Evolutionary conservation across 2,113 vertebrate genomes (phyloP).

Genomic region (Istiophorus platypterus): DNA sequence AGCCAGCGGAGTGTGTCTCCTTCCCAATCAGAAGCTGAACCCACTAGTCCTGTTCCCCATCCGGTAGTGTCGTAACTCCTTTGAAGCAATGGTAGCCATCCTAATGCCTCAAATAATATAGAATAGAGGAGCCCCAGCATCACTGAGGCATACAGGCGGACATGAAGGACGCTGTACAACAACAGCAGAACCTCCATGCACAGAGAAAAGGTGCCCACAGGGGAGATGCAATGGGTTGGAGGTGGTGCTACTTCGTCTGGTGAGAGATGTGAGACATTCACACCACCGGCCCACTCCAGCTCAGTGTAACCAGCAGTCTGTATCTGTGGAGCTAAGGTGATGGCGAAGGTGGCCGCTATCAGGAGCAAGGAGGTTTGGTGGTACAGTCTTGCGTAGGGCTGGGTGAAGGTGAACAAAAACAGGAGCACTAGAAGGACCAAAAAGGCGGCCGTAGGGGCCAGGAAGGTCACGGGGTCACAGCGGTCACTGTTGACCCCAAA

Average conservation of each 20-base stretch:
- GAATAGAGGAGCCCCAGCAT: conserved; percentile 93
- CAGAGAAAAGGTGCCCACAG: conserved; percentile 96
- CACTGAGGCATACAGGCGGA: conserved; percentile 94
- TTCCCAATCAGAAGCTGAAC: conserved; percentile 38
- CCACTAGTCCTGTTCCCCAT: neutral
- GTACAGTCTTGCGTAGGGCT: conserved; percentile 90
- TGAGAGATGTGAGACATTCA: conserved; percentile 68
- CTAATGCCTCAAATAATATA: conserved; percentile 92
- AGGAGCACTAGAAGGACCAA: conserved; percentile 88
- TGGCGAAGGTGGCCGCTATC: conserved; percentile 88
- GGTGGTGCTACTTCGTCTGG: neutral
- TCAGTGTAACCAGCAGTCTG: conserved; percentile 82
- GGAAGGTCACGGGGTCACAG: conserved; percentile 84
- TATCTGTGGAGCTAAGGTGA: conserved; percentile 92
- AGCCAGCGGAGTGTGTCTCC: conserved; percentile 86
- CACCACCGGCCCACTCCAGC: conserved; percentile 74
- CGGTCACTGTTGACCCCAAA: conserved; percentile 87
- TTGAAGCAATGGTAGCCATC: conserved; percentile 88
- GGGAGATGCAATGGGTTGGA: conserved; percentile 88
- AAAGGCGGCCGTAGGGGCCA: conserved; percentile 89
- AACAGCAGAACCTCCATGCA: conserved; percentile 95
- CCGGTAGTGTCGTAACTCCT: conserved; percentile 50
- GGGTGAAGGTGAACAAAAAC: conserved; percentile 93
- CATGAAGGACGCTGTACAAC: conserved; percentile 96
- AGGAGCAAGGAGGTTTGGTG: conserved; percentile 90